Evolutionary conservation across 2,888 invertebrate genomes (phyloP).

Genomic region (Scotopteryx bipunctaria): DNA sequence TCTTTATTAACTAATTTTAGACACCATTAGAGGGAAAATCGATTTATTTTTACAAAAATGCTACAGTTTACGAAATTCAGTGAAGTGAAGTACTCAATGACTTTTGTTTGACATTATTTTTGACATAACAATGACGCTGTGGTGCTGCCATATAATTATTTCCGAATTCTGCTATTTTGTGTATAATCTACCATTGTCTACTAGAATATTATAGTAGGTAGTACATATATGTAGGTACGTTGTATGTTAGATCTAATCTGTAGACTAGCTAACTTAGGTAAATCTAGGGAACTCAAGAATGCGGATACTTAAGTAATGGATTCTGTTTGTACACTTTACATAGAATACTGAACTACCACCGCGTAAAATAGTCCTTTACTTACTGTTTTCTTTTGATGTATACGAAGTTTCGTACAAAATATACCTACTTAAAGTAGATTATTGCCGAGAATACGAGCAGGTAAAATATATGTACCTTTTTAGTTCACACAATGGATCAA

Average conservation of each 20-base stretch:
- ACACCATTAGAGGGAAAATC: conserved; percentile 17
- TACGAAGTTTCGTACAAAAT: too few species aligned
- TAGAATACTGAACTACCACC: conserved; percentile 3
- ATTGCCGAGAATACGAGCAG: too few species aligned
- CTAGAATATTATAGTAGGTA: too few species aligned
- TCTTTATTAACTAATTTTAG: conserved; percentile 26
- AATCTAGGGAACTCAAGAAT: conserved; percentile 8
- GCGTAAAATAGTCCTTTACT: not conserved
- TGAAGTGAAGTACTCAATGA: conserved; percentile 23
- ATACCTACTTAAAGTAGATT: too few species aligned
- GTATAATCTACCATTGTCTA: not conserved
- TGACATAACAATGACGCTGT: conserved; percentile 11
- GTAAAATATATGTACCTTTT: too few species aligned
- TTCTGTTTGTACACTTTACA: conserved; percentile 12
- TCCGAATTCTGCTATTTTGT: conserved; percentile 2
- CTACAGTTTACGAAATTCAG: conserved; percentile 16
- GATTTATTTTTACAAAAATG: conserved; percentile 17
- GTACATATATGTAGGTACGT: too few species aligned
- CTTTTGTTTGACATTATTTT: conserved; percentile 32
- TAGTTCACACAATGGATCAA: too few species aligned
- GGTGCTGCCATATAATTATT: conserved; percentile 10
- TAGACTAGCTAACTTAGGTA: not conserved
- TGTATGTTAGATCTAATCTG: too few species aligned
- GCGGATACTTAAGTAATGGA: conserved; percentile 20
- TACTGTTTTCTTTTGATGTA: too few species aligned